These are phyloP conservation scores for Ormyrus rosae DNA, from an alignment of 2,888 invertebrate genomes.

Conservation along the genomic window DNA sequence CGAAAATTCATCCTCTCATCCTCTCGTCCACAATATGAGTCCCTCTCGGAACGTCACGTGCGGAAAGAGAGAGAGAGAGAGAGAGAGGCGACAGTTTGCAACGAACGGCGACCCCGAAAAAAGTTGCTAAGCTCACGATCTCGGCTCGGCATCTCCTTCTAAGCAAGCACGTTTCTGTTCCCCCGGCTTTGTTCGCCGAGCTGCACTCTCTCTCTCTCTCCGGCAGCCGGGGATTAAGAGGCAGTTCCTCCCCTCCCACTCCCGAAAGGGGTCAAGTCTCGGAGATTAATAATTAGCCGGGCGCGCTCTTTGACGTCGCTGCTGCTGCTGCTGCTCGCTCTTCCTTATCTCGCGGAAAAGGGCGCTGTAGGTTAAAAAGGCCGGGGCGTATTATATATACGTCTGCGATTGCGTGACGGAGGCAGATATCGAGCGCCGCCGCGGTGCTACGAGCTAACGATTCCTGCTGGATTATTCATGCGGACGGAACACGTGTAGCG, in stretches of 20 bases:
- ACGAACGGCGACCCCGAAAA: background rate
- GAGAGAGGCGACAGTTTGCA: background rate
- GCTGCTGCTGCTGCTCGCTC: constrained; percentile 10
- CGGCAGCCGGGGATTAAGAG: constrained; percentile 35
- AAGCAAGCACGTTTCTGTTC: no score
- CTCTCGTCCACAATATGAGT: no score
- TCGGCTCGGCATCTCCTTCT: background rate
- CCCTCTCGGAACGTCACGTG: no score
- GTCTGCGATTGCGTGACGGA: no score
- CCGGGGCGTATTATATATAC: no score
- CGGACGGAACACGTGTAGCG: no score
- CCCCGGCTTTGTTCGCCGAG: no score
- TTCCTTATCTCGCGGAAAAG: constrained; percentile 25
- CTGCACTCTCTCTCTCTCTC: background rate
- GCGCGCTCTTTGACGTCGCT: background rate
- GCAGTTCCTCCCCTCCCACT: background rate
- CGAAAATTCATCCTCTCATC: no score
- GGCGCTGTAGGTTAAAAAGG: background rate
- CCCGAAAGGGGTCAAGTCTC: constrained; percentile 46
- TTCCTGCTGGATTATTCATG: no score
- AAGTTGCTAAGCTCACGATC: constrained; percentile 26
- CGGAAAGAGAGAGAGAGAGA: no score
- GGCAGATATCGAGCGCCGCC: no score
- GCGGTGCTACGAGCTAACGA: no score
- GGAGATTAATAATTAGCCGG: constrained; percentile 54